Evolutionary conservation across 2,113 vertebrate genomes (phyloP), one percentile per base, ranked within the genome.

Genomic region (Bos indicus): DNA sequence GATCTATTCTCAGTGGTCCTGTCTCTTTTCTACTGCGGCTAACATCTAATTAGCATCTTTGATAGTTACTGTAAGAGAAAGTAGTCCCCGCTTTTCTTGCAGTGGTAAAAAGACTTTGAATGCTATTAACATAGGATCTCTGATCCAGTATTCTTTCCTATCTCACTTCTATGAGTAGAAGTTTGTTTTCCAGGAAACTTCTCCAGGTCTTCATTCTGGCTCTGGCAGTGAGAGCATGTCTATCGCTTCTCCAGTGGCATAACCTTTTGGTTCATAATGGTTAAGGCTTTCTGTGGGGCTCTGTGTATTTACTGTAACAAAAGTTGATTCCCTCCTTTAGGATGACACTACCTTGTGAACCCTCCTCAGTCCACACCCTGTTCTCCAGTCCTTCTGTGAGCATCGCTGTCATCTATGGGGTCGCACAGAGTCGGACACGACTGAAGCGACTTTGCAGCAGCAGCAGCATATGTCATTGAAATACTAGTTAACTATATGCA

Each of bases 341-440:
- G 33, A 43, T 2, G 6, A 1, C 12, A 15, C 13, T 21, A 11
- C 28, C 1, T 17, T n/a, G 59, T 52, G 46, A 88, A 59, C 6
- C 12, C 5, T 88, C 5, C 1, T 26, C 26, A 59, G 2, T 82
- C 52, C 43, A 33, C 16, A 12, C 7, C 9, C 28, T 54, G 5
- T 91, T 91, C 15, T 21, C 28, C 3, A 52, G 1, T 78, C 36
- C 84, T 90, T 77, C 19, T 71, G 51, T 52, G 28, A 78, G 8
- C 19, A 78, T 10, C 13, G 23, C 2, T 60, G 28, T 62, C 28
- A 0, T 33, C 60, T 7, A 33, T 62, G 60, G 28, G 30, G 28
- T 62, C 1, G 0, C 13, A 62, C 28, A 7, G 28, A 62, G 13
- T 30, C 0, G 14, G 14, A 33, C 6, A 62, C 0, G 1, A 62